These are phyloP conservation scores for Lates calcarifer DNA, from an alignment of 2,113 vertebrate genomes.

Conservation along the genomic window DNA sequence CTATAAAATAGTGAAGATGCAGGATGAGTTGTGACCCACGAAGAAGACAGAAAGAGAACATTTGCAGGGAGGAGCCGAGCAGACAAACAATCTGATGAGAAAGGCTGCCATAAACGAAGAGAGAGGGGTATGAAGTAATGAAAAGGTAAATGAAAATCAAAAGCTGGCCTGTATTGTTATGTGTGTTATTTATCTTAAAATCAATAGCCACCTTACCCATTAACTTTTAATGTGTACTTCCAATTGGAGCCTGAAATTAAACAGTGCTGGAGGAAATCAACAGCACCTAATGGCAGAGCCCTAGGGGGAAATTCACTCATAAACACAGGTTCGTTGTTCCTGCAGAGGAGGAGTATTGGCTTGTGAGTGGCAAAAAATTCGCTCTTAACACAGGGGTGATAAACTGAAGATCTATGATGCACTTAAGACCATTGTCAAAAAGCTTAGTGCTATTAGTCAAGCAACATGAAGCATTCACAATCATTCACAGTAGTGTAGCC, in stretches of 20 bases:
- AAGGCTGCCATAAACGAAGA: conserved; percentile 38
- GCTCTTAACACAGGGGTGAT: conserved; percentile 70
- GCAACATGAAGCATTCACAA: conserved; percentile 68
- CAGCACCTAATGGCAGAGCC: conserved; percentile 77
- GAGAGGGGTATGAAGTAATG: conserved; percentile 67
- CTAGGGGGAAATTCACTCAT: conserved; percentile 74
- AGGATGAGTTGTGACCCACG: conserved; percentile 23
- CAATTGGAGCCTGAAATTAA: conserved; percentile 85
- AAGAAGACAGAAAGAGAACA: conserved; percentile 12
- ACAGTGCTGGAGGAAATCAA: conserved; percentile 82
- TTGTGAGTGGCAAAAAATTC: conserved; percentile 67
- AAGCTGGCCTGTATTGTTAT: conserved; percentile 80
- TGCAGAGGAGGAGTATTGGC: conserved; percentile 57
- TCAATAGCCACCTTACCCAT: conserved; percentile 84
- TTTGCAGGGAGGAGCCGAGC: conserved; percentile 1
- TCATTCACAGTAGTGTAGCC: conserved; percentile 57
- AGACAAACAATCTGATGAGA: conserved; percentile 3
- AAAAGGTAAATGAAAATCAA: conserved; percentile 84
- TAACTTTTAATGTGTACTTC: conserved; percentile 85
- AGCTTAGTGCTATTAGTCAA: conserved; percentile 72
- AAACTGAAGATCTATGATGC: conserved; percentile 71
- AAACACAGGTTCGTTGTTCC: conserved; percentile 70
- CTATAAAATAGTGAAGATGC: conserved; percentile 32
- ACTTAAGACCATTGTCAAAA: conserved; percentile 75
- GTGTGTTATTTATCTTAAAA: conserved; percentile 85